Percentiles rank a stretch among this genome's conserved stretches.
phyloP scores from a whole-genome alignment of 1,140 invertebrate species.

The Vanessa atalanta region DNA sequence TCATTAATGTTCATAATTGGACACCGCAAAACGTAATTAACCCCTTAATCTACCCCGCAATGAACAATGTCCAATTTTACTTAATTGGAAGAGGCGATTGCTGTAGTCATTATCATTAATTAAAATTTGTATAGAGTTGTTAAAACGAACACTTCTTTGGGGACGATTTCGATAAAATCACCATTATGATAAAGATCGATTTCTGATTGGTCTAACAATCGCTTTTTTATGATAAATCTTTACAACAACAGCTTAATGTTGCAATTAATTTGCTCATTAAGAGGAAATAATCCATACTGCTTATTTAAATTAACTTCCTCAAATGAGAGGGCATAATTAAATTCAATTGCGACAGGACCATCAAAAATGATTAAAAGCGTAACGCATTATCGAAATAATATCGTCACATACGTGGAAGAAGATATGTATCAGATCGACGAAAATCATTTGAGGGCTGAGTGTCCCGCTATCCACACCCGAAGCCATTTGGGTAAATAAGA shows the following conservation, averaged over 20 bases:
- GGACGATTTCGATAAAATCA: slow-evolving; percentile 1
- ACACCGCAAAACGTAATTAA: slow-evolving; percentile 26
- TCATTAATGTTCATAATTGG: slow-evolving; percentile 21
- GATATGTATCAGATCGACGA: not conserved
- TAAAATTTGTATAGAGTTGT: slow-evolving; percentile 13
- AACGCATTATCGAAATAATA: not conserved
- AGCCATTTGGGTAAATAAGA: slow-evolving; percentile 17
- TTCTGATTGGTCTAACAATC: slow-evolving; percentile 1
- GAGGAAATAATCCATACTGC: not conserved
- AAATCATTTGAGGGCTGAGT: not conserved
- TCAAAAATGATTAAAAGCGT: not conserved
- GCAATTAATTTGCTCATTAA: not conserved
- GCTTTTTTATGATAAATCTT: not conserved
- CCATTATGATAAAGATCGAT: not conserved
- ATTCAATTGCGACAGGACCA: not conserved
- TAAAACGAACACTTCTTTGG: slow-evolving; percentile 4
- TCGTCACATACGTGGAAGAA: not conserved
- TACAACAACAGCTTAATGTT: not conserved
- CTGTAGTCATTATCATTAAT: slow-evolving; percentile 22
- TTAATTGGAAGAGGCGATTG: slow-evolving; percentile 26
- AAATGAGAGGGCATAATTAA: too few relatives aligned
- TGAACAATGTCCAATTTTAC: slow-evolving; percentile 21
- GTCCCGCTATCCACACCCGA: slow-evolving; percentile 6
- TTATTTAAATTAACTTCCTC: too few relatives aligned
- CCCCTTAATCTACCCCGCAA: slow-evolving; percentile 19